These are phyloP conservation scores for Campylomormyrus tamandua DNA, from an alignment of 2,113 vertebrate genomes.

Conservation along the genomic window DNA sequence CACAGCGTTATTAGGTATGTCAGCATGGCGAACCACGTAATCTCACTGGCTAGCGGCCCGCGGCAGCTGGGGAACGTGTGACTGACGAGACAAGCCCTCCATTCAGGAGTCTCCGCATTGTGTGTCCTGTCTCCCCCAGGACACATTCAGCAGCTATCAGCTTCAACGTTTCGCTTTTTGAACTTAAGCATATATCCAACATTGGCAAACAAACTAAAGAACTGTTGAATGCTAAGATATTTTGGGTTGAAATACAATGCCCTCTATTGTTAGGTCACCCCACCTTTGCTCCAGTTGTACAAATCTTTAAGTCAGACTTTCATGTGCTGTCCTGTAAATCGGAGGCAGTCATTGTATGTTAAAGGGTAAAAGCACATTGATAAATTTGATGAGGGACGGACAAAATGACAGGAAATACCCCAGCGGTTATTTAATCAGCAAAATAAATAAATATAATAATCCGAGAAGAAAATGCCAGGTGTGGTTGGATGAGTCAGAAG, in stretches of 20 bases:
- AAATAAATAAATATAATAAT: neutral
- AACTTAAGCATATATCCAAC: neutral
- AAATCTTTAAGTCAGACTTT: neutral
- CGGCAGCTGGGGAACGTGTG: neutral
- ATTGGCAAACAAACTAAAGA: neutral
- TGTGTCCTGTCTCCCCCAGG: neutral
- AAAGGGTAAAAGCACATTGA: neutral
- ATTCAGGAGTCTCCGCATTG: neutral
- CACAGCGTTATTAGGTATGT: neutral
- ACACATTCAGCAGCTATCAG: neutral
- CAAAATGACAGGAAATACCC: neutral
- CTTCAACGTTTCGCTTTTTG: neutral
- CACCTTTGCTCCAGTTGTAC: neutral
- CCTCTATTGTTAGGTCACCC: neutral
- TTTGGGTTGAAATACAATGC: neutral
- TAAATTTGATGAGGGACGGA: neutral
- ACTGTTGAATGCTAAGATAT: neutral
- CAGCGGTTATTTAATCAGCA: neutral
- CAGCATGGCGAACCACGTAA: neutral
- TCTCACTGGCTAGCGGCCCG: neutral
- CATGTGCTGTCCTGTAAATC: neutral
- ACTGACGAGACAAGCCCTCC: neutral
- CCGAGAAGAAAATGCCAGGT: neutral
- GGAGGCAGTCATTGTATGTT: neutral
- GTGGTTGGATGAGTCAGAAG: neutral